Evolutionary conservation across 1,140 invertebrate genomes (phyloP).

Genomic region (Drosophila mojavensis): DNA sequence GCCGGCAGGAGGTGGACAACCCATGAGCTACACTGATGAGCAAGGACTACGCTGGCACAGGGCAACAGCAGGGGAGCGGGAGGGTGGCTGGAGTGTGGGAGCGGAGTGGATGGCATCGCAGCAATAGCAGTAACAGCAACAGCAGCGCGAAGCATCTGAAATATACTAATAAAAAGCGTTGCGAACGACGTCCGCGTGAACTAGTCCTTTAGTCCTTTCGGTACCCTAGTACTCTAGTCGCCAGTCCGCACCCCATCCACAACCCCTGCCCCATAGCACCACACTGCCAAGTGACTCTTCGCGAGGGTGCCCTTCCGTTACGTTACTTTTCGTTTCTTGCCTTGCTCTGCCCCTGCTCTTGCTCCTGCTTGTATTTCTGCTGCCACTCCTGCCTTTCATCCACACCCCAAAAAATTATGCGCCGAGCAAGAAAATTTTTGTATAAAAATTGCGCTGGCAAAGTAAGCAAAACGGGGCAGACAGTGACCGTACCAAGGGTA

Average conservation of each 20-base stretch:
- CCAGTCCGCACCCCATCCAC: neutral
- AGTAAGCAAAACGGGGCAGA: slow-evolving; percentile 61
- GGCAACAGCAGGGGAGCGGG: slow-evolving; percentile 17
- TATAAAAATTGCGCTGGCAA: slow-evolving; percentile 80
- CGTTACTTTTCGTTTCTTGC: slow-evolving; percentile 14
- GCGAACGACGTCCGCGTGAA: slow-evolving; percentile 55
- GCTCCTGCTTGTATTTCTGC: neutral
- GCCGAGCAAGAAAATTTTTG: slow-evolving; percentile 71
- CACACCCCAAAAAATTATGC: slow-evolving; percentile 57
- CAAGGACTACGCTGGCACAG: slow-evolving; percentile 58
- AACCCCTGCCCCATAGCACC: neutral
- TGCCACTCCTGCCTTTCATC: slow-evolving; percentile 1
- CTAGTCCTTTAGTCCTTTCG: slow-evolving; percentile 56
- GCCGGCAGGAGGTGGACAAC: slow-evolving; percentile 18
- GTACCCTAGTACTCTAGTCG: slow-evolving; percentile 21
- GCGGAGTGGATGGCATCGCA: neutral
- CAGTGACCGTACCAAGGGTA: slow-evolving; percentile 56
- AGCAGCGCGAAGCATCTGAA: slow-evolving; percentile 41
- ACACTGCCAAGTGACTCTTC: slow-evolving; percentile 63
- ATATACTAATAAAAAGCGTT: slow-evolving; percentile 54
- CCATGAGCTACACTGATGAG: slow-evolving; percentile 62
- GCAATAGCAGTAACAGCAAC: slow-evolving; percentile 1
- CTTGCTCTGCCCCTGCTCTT: slow-evolving; percentile 15
- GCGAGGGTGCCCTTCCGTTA: slow-evolving; percentile 35
- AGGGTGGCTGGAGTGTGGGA: neutral